Evolutionary conservation across 2,113 vertebrate genomes (phyloP).

Genomic region (Pachycephala philippinensis): DNA sequence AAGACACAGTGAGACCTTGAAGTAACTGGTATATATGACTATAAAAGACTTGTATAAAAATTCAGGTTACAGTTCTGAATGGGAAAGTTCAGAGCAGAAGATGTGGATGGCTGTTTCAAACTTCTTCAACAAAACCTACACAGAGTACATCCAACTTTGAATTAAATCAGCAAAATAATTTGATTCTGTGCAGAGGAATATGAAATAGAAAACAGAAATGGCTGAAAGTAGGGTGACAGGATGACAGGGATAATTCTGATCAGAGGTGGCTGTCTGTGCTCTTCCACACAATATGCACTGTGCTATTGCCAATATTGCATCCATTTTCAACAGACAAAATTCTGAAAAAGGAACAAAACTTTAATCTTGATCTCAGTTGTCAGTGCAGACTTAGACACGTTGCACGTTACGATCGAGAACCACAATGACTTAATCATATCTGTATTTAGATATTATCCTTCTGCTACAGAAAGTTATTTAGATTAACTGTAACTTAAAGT

Average conservation of each 20-base stretch:
- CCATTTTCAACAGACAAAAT: neutral
- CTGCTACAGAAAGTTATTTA: neutral
- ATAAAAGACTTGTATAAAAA: neutral
- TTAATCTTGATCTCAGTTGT: neutral
- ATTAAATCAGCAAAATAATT: neutral
- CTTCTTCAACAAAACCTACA: neutral
- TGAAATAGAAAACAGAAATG: neutral
- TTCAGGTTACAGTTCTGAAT: neutral
- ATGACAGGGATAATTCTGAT: neutral
- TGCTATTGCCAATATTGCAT: neutral
- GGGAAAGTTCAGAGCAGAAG: neutral
- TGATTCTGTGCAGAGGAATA: neutral
- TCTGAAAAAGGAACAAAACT: neutral
- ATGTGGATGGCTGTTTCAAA: neutral
- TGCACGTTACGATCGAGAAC: neutral
- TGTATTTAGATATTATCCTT: neutral
- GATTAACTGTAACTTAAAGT: neutral
- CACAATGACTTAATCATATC: neutral
- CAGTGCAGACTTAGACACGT: neutral
- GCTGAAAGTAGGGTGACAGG: neutral
- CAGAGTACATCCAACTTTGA: neutral
- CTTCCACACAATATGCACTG: neutral
- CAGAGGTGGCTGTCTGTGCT: neutral
- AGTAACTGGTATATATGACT: neutral
- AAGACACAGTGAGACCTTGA: neutral